Evolutionary conservation across 1,140 invertebrate genomes (phyloP).

Genomic region (Oscheius sp.): DNA sequence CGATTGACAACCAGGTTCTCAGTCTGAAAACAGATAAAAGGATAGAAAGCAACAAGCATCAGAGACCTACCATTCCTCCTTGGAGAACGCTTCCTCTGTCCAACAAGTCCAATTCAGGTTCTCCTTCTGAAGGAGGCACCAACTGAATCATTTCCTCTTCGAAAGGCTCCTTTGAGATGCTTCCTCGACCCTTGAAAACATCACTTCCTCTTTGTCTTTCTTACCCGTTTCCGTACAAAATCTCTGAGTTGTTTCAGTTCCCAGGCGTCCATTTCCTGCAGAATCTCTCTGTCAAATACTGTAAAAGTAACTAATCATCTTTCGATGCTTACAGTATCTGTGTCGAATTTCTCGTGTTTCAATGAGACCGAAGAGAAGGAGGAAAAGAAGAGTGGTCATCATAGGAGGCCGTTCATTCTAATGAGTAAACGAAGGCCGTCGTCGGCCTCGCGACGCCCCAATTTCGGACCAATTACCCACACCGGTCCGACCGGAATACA

Average conservation of each 20-base stretch:
- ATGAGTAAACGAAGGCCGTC: too few species aligned
- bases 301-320: not conserved
- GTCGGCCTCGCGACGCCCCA: too few species aligned
- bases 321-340: not conserved
- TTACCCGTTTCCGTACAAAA: constrained; percentile 31
- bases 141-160: not conserved
- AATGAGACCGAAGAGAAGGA: not conserved
- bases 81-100: too few species aligned
- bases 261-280: constrained; percentile 37
- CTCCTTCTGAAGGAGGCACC: not conserved
- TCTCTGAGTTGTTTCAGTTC: constrained; percentile 44
- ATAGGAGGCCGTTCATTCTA: too few species aligned
- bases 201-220: constrained; percentile 16
- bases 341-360: not conserved
- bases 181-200: constrained; percentile 3
- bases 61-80: too few species aligned
- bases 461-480: too few species aligned
- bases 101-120: not conserved
- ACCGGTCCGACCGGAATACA: too few species aligned
- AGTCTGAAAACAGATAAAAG: too few species aligned
- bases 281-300: not conserved
- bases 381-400: too few species aligned
- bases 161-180: constrained; percentile 28
- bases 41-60: too few species aligned
- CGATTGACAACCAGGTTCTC: too few species aligned